A percentile compares a stretch with the other conserved stretches of the same genome.
Conservation (phyloP, 2,113 vertebrate genomes). For the Oncorhynchus kisutch region DNA sequence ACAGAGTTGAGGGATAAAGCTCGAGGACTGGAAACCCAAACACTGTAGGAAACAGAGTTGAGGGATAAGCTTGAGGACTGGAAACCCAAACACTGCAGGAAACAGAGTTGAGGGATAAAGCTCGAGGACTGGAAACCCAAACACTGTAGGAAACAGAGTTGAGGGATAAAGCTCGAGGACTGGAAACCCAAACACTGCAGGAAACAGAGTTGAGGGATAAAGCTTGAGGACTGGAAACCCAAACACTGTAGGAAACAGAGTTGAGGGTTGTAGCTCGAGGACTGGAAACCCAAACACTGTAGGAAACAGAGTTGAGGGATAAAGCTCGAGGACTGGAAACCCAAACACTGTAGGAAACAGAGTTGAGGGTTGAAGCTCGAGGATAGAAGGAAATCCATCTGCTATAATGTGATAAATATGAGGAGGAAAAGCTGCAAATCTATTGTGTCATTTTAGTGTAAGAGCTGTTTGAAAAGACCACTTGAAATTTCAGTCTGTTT, state of each 20-base stretch:
- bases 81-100: background rate
- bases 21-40: background rate
- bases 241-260: background rate
- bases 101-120: background rate
- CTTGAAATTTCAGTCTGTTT: too few species aligned
- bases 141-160: background rate
- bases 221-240: background rate
- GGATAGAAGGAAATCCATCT: background rate
- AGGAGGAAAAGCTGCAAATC: too few species aligned
- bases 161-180: background rate
- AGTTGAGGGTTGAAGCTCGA: background rate
- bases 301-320: background rate
- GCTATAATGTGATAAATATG: conserved; percentile 12
- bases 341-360: background rate
- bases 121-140: background rate
- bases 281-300: background rate
- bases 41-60: background rate
- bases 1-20: background rate
- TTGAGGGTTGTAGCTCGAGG: background rate
- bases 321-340: background rate
- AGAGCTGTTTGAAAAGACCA: too few species aligned
- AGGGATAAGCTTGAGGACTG: background rate
- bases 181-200: background rate
- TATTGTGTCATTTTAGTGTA: too few species aligned
- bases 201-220: background rate